phyloP scores from a whole-genome alignment of 1,140 invertebrate genomes.

The Eumeta japonica region DNA sequence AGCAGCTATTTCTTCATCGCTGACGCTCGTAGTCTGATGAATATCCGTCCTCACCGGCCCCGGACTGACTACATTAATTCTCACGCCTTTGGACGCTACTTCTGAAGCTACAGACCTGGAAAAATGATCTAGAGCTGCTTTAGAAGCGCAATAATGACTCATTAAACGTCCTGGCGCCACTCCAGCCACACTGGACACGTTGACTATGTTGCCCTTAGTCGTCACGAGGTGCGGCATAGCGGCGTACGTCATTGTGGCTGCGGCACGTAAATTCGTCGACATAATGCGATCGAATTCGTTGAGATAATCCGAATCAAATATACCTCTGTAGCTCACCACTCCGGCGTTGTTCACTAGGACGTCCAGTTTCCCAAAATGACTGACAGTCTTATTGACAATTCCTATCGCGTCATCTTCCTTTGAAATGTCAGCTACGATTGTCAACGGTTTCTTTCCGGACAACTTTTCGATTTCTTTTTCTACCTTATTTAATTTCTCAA shows the following conservation, averaged over 20 bases:
- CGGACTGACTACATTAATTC: slow-evolving; percentile 82
- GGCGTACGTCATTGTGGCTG: slow-evolving; percentile 67
- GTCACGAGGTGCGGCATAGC: slow-evolving; percentile 72
- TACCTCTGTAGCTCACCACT: slow-evolving; percentile 58
- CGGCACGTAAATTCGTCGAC: slow-evolving; percentile 64
- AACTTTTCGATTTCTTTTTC: slow-evolving; percentile 18
- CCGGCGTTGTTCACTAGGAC: too few species aligned
- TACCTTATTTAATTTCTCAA: too few species aligned
- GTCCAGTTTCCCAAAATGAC: slow-evolving; percentile 27
- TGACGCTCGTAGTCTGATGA: slow-evolving; percentile 66
- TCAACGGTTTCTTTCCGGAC: slow-evolving; percentile 9
- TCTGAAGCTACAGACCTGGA: too few species aligned
- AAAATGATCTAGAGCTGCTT: too few species aligned
- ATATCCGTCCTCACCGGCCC: slow-evolving; percentile 74
- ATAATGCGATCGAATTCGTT: slow-evolving; percentile 66
- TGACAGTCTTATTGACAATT: slow-evolving; percentile 36
- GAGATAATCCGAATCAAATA: slow-evolving; percentile 67
- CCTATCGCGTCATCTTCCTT: too few species aligned
- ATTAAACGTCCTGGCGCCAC: slow-evolving; percentile 70
- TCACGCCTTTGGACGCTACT: too few species aligned
- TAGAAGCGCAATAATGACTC: slow-evolving; percentile 74
- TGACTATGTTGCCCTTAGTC: slow-evolving; percentile 75
- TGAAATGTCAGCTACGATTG: too few species aligned
- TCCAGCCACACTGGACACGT: slow-evolving; percentile 80
- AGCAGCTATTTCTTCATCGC: slow-evolving; percentile 69